Base-by-base conservation (phyloP, 2,797 vertebrate species). In the Acrossocheilus wenchowensis region DNA sequence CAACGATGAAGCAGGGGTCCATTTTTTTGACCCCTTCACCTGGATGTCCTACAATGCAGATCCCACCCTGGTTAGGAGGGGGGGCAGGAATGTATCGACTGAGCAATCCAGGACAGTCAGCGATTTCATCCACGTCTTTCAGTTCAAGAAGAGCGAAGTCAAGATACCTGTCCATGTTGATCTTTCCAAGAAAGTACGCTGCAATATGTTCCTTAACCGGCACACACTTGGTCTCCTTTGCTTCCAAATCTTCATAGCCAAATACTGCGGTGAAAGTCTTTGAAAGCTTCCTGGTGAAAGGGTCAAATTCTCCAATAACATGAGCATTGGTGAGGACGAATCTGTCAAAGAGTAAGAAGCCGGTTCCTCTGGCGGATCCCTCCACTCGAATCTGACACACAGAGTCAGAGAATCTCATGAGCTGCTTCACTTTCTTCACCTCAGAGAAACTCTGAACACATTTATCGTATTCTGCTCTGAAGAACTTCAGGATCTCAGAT, bases 381-480 rank as follows among this genome's bases (percentile, higher is more conserved):
- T 69, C 1, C 2, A 0, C 4, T 23, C 80, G 3, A 14, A 90
- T 78, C 64, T 73, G 85, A 36, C 89, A 90, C 30, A 90, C 81
- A 0, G 93, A 93, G 5, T 87, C 0, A 78, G 91, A 89, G 8
- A 85, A 52, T 0, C 1, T 8, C 81, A 86, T 88, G 54, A 95
- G 19, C 7, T 21, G 12, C 72, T 80, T 94, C 60, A 90, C 3
- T 34, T 23, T 88, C 30, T 73, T 84, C n/a, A 90, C 73, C 36
- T 88, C 81, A 0, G 11, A 68, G 57, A 88, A 87, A 0, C 21
- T 88, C 69, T 92, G 36, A 11, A 1, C 82, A 45, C 81, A 87
- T 81, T 95, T 95, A 36, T 92, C 90, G 71, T 87, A 96, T 10
- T 92, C 85, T 4, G 50, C 54, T 88, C 72, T 86, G 7, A 91